These are phyloP conservation scores for Hystrix cristata DNA, from an alignment of 2,113 vertebrate genomes.

Conservation along the genomic window DNA sequence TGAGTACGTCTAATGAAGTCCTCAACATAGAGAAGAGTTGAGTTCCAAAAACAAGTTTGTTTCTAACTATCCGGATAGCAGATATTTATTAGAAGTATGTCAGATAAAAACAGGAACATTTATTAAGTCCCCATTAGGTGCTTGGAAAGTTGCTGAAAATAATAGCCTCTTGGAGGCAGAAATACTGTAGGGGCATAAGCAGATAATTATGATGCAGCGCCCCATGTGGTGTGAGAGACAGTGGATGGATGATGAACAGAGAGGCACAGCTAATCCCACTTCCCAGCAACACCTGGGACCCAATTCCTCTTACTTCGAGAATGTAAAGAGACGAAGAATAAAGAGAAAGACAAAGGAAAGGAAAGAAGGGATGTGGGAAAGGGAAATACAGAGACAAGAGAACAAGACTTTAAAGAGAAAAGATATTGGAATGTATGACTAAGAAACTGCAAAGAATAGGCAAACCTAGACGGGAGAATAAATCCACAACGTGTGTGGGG, in stretches of 20 bases:
- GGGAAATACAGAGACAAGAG: not conserved
- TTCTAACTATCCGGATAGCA: slow-evolving; percentile 45
- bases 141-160: not conserved
- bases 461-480: not conserved
- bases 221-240: not conserved
- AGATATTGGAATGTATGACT: not conserved
- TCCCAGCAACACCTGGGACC: not conserved
- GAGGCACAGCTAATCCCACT: rapidly evolving
- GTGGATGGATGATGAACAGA: not conserved
- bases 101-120: not conserved
- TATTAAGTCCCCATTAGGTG: not conserved
- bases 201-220: not conserved
- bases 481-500: not conserved
- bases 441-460: not conserved
- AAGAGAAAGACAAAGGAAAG: not conserved
- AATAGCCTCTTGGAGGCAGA: not conserved
- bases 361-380: not conserved
- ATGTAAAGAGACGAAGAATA: not conserved
- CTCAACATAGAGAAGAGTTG: not conserved
- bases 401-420: not conserved
- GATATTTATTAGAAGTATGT: slow-evolving; percentile 4
- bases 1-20: slow-evolving; percentile 53
- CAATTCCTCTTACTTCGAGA: not conserved
- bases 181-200: not conserved
- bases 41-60: slow-evolving; percentile 34